phyloP scores from a whole-genome alignment of 2,888 invertebrate genomes.

The Coenonympha arcania region DNA sequence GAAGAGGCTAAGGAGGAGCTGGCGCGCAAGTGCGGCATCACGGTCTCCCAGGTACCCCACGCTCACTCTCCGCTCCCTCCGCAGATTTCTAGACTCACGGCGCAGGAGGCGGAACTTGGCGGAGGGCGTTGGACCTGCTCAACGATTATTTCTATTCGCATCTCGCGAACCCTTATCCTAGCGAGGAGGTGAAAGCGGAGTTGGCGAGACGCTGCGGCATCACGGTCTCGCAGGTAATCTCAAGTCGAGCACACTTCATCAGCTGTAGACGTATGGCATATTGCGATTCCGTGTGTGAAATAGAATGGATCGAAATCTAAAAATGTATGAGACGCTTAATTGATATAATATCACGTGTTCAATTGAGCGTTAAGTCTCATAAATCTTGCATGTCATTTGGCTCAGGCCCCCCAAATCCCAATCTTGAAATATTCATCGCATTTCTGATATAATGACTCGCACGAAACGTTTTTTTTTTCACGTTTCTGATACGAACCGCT shows the following conservation, averaged over 20 bases:
- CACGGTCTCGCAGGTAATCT: slow-evolving; percentile 88
- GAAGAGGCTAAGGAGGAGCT: slow-evolving; percentile 99
- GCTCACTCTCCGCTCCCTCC: neutral
- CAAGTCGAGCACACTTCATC: neutral
- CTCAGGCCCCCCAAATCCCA: too few species aligned
- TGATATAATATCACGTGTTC: too few species aligned
- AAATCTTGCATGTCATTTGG: too few species aligned
- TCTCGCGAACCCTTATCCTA: slow-evolving; percentile 97
- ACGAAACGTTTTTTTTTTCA: too few species aligned
- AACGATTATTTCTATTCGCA: slow-evolving; percentile 99
- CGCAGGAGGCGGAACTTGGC: slow-evolving; percentile 95
- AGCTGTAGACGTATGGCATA: neutral
- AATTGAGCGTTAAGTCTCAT: too few species aligned
- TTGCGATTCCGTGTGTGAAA: too few species aligned
- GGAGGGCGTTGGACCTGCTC: slow-evolving; percentile 95
- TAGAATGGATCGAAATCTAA: too few species aligned
- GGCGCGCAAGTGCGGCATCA: slow-evolving; percentile 99
- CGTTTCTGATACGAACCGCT: too few species aligned
- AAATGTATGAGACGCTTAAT: too few species aligned
- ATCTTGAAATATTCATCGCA: too few species aligned
- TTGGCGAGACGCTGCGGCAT: slow-evolving; percentile 96
- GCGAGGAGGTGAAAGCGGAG: slow-evolving; percentile 98
- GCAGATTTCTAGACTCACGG: slow-evolving; percentile 77
- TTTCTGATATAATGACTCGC: too few species aligned
- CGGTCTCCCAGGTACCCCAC: slow-evolving; percentile 87